Conservation (phyloP, 2,113 vertebrate genomes). For the Pangasianodon gigas region DNA sequence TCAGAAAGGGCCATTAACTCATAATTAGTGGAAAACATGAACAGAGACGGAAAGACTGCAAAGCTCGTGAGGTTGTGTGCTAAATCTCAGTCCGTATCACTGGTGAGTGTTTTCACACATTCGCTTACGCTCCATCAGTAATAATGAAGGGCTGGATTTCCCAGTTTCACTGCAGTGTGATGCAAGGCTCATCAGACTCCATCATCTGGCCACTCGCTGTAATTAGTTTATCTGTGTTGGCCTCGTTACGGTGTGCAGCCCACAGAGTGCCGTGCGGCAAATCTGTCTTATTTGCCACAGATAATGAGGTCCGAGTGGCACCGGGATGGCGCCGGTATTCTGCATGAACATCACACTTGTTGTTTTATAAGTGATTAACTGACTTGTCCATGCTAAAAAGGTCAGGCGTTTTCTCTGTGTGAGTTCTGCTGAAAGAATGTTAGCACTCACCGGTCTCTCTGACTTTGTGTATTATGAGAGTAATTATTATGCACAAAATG, state of each 20-base stretch:
- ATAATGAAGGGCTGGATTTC: slow-evolving; percentile 19
- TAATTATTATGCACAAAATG: too few species aligned
- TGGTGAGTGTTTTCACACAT: slow-evolving; percentile 43
- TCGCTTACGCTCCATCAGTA: slow-evolving; percentile 29
- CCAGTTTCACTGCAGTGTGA: slow-evolving; percentile 13
- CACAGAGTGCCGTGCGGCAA: background rate
- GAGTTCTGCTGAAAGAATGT: background rate
- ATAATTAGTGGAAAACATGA: slow-evolving; percentile 67
- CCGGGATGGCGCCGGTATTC: background rate
- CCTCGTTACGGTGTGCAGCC: slow-evolving; percentile 24
- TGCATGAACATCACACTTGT: background rate
- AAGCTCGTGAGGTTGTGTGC: background rate
- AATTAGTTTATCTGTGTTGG: slow-evolving; percentile 38
- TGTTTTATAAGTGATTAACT: slow-evolving; percentile 7
- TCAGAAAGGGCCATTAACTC: slow-evolving; percentile 64
- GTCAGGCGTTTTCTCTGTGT: background rate
- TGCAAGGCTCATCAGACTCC: slow-evolving; percentile 20
- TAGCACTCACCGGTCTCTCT: background rate
- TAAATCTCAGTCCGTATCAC: background rate
- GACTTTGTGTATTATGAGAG: background rate
- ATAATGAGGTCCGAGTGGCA: slow-evolving; percentile 37
- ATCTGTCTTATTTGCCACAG: slow-evolving; percentile 25
- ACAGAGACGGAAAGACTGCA: slow-evolving; percentile 63
- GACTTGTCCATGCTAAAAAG: background rate
- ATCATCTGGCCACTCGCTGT: slow-evolving; percentile 21